Conservation (phyloP, 2,113 vertebrate genomes). For the Benitochromis conjunctus region DNA sequence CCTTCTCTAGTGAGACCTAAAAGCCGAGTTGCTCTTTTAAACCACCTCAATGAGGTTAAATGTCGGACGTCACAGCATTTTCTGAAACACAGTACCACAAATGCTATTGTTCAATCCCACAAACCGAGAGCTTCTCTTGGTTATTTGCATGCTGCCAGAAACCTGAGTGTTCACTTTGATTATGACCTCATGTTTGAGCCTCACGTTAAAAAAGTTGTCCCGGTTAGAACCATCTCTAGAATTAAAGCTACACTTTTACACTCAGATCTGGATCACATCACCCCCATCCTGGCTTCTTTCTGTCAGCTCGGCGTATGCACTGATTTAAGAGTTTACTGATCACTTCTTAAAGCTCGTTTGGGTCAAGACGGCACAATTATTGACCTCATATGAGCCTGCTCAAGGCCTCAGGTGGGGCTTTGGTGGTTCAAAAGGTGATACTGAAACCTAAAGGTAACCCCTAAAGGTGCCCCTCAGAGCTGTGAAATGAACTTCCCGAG, state of each 20-base stretch:
- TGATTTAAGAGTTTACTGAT: neutral
- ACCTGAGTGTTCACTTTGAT: neutral
- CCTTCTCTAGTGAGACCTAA: neutral
- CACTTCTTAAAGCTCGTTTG: neutral
- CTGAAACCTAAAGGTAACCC: neutral
- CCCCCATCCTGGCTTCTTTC: neutral
- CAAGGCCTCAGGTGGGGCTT: neutral
- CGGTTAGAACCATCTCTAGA: neutral
- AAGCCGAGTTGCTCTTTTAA: neutral
- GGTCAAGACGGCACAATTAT: neutral
- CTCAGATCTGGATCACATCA: neutral
- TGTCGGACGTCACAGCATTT: neutral
- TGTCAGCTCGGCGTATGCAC: rapidly evolving
- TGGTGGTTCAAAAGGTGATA: neutral
- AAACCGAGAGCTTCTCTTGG: neutral
- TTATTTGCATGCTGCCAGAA: neutral
- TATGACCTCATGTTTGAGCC: neutral
- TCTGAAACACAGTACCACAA: neutral
- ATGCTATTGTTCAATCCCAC: neutral
- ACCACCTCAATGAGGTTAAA: neutral
- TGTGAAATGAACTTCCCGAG: neutral
- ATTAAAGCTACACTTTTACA: neutral
- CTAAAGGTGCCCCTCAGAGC: neutral
- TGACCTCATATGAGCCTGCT: neutral
- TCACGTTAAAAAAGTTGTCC: neutral